These are phyloP conservation scores for Wiebesia pumilae DNA, from an alignment of 1,140 invertebrate species.

Conservation along the genomic window DNA sequence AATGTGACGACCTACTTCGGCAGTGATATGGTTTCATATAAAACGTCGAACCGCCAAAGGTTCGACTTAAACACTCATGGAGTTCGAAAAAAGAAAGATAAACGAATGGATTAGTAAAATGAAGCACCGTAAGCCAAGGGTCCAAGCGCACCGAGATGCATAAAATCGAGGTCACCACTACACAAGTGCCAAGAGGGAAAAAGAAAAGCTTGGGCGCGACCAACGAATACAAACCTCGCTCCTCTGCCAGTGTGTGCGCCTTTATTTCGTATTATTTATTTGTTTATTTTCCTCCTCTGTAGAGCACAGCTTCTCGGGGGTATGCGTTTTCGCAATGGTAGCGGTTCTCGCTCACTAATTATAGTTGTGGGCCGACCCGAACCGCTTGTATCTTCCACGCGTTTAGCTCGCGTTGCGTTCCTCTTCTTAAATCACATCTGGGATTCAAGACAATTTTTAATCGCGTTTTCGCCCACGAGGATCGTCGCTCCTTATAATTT, in stretches of 20 bases:
- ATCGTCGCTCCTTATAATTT: not conserved
- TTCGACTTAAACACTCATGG: not conserved
- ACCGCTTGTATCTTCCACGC: not conserved
- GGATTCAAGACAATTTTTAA: not conserved
- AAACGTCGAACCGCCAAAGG: not conserved
- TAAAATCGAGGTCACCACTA: not conserved
- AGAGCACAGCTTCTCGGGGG: constrained; percentile 2
- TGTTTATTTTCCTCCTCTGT: constrained; percentile 6
- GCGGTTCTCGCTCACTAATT: constrained; percentile 12
- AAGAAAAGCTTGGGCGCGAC: constrained; percentile 3
- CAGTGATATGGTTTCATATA: constrained; percentile 5
- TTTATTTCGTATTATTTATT: constrained; percentile 26
- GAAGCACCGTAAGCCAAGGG: not conserved
- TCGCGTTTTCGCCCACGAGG: not conserved
- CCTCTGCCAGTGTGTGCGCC: not conserved
- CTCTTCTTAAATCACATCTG: not conserved
- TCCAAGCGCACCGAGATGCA: not conserved
- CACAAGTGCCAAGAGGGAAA: constrained; percentile 2
- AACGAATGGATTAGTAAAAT: not conserved
- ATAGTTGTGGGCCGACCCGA: not conserved
- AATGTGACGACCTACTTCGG: not conserved
- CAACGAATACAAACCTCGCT: not conserved
- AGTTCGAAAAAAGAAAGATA: not conserved
- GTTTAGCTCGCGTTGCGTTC: not conserved
- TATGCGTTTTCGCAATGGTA: constrained; percentile 24